A percentile compares a stretch with the other conserved stretches of the same genome.
These are phyloP conservation scores for Carassius auratus DNA, from an alignment of 2,113 vertebrate species.

Conservation along the genomic window DNA sequence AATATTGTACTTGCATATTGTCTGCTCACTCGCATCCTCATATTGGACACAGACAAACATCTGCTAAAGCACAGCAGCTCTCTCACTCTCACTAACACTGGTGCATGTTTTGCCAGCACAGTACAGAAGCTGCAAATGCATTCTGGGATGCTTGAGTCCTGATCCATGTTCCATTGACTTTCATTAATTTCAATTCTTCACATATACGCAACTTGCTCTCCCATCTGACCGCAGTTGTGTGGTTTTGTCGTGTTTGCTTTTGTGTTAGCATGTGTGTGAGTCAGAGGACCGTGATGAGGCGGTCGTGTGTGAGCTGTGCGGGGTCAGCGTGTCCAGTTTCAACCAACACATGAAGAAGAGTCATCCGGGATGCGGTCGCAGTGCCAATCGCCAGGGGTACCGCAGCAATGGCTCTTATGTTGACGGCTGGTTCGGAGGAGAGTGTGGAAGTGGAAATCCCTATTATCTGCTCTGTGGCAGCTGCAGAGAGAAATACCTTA, in stretches of 20 bases:
- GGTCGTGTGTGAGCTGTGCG: constrained; percentile 94
- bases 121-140: not conserved
- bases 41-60: not conserved
- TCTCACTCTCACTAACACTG: not conserved
- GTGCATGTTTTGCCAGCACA: constrained; percentile 13
- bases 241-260: constrained; percentile 17
- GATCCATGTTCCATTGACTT: not conserved
- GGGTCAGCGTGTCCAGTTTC: constrained; percentile 92
- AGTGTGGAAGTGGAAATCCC: constrained; percentile 96
- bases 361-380: constrained; percentile 93
- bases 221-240: not conserved
- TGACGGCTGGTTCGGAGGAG: constrained; percentile 97
- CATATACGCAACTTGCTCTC: not conserved
- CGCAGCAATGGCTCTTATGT: constrained; percentile 98
- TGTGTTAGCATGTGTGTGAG: constrained; percentile 92
- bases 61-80: not conserved
- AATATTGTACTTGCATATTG: not conserved
- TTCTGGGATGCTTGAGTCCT: not conserved
- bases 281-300: constrained; percentile 94
- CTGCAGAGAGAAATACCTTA: constrained; percentile 94
- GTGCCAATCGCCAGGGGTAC: constrained; percentile 95
- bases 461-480: constrained; percentile 92
- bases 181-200: not conserved
- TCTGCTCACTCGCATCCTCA: not conserved
- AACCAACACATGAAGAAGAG: constrained; percentile 99